Base-by-base conservation (phyloP, 2,888 invertebrate species). In the Clostera curtula region DNA sequence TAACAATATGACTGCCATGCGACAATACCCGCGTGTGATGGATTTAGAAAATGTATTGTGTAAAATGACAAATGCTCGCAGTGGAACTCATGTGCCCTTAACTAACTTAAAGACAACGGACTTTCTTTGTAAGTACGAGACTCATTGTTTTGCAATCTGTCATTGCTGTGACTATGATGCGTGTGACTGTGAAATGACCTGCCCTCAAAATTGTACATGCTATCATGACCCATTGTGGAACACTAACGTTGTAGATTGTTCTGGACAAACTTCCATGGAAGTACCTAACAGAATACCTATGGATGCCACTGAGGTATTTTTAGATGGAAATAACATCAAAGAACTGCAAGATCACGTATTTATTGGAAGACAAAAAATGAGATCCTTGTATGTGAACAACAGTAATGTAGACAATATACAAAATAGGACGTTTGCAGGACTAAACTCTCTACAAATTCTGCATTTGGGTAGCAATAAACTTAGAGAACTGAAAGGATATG, bases 101-200 rank as follows among this genome's bases (percentile, higher is more conserved):
- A 88, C 91, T 41, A 88, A 90, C 40, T 90, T 95, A 15, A 89
- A 90, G 51, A 87, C 93, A 29, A 89, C 92, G 42, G 93, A 96
- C 72, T 96, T 96, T 79, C 87, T 97, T 52, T 97, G 96, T 82
- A 91, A 90, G 56, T 97, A 97, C 84, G 93, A 93, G 63, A 90
- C 93, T 27, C 95, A 96, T 76, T 97, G 97, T 80, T 96, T 96
- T 73, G 93, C 96, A 19, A 87, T 95, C 25, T 97, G 97, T 75
- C 95, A 95, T 68, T 97, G 97, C 76, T 97, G 97, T 76, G 96
- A 96, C 67, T 97, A 95, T 67, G 96, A 96, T 65, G 94, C 94
- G 37, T 97, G 97, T 75, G 97, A 97, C 75, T 97, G 97, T 79
- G 95, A 97, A 84, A 95, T 96, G 93, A 95, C 93, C 40, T 97